Evolutionary conservation across 2,888 invertebrate species (phyloP).

Genomic region (Erebia epiphron): DNA sequence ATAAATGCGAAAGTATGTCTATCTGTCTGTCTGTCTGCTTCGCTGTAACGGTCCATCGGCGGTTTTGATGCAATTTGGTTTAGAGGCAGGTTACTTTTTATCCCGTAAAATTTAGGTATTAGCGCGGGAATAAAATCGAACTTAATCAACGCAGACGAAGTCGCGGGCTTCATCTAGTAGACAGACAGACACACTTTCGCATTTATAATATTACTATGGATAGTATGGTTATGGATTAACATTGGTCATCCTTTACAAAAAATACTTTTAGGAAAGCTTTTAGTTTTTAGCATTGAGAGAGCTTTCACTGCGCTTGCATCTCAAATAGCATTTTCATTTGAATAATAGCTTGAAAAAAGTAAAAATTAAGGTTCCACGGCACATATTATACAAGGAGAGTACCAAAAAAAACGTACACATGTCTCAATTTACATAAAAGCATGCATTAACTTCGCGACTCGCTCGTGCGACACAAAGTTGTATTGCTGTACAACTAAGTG

Average conservation of each 20-base stretch:
- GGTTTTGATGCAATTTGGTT: no score
- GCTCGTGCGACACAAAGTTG: constrained; percentile 15
- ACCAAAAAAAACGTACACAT: constrained; percentile 21
- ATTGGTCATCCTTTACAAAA: neutral
- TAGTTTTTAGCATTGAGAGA: neutral
- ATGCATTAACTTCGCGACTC: constrained; percentile 16
- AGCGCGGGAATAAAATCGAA: no score
- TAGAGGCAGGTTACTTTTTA: no score
- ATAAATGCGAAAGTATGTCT: neutral
- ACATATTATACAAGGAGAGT: constrained; percentile 2
- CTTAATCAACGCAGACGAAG: no score
- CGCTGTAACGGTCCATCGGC: no score
- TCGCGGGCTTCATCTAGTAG: no score
- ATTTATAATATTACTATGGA: no score
- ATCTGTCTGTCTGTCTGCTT: neutral
- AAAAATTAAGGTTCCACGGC: constrained; percentile 1
- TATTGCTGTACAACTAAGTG: constrained; percentile 11
- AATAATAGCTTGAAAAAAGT: neutral
- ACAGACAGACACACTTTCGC: no score
- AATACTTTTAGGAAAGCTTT: neutral
- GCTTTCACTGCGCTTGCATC: neutral
- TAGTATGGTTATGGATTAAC: no score
- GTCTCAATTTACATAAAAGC: constrained; percentile 37
- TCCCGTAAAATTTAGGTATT: no score
- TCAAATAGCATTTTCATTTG: neutral